Evolutionary conservation across 2,113 vertebrate species (phyloP).

Genomic region (Tautogolabrus adspersus): DNA sequence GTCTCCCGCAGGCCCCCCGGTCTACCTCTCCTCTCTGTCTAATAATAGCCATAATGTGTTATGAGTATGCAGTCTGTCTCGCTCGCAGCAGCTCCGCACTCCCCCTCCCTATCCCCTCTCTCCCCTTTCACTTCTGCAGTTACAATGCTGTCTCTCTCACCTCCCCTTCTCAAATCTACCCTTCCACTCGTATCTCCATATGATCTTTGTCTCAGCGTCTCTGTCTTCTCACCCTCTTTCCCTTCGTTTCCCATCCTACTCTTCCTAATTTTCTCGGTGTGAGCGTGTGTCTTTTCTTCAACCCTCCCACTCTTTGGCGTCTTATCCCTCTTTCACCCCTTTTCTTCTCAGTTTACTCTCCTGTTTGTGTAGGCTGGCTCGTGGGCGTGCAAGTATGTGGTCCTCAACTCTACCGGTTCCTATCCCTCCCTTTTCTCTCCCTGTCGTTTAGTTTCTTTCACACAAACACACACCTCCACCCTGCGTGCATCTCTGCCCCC

Average conservation of each 20-base stretch:
- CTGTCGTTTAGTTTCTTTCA: neutral
- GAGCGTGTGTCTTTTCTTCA: constrained; percentile 45
- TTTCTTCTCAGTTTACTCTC: constrained; percentile 14
- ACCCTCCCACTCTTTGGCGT: constrained; percentile 36
- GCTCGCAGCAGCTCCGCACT: constrained; percentile 55
- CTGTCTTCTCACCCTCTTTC: constrained; percentile 29
- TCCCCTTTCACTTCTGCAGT: neutral
- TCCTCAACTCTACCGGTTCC: constrained; percentile 21
- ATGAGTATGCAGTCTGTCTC: constrained; percentile 59
- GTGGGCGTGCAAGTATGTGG: constrained; percentile 28
- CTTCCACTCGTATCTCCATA: constrained; percentile 19
- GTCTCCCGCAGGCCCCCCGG: constrained; percentile 34
- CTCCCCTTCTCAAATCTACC: constrained; percentile 39
- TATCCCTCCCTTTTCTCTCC: constrained; percentile 5
- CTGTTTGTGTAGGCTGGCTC: constrained; percentile 16
- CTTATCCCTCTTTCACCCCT: neutral
- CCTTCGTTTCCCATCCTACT: neutral
- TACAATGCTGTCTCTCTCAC: constrained; percentile 26
- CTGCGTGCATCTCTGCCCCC: neutral
- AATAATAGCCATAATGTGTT: constrained; percentile 77
- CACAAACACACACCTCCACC: neutral
- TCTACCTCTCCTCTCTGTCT: constrained; percentile 63
- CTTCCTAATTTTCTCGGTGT: constrained; percentile 17
- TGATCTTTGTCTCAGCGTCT: constrained; percentile 26
- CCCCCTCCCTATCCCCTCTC: neutral